These are phyloP conservation scores for Pseudopleuronectes americanus DNA, from an alignment of 2,797 vertebrate species.

Conservation along the genomic window DNA sequence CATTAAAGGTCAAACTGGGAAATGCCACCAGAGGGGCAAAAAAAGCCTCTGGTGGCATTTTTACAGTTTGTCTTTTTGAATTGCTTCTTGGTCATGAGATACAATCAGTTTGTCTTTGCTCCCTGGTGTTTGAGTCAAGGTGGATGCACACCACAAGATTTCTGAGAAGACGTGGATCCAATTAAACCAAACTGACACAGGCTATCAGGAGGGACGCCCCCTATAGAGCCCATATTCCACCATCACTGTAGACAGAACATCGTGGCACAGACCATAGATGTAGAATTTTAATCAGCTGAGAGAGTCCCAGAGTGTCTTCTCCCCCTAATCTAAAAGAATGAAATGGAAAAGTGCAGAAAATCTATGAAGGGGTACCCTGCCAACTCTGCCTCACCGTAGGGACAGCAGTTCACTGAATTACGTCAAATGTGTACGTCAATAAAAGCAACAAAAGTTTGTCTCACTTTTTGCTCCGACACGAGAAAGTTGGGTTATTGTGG, in stretches of 20 bases:
- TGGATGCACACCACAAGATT: constrained; percentile 38
- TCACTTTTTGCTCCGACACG: constrained; percentile 10
- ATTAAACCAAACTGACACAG: constrained; percentile 54
- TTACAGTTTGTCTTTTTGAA: constrained; percentile 5
- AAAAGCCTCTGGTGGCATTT: constrained; percentile 8
- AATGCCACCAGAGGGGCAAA: background rate
- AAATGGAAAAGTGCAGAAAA: constrained; percentile 32
- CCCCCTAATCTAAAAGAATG: constrained; percentile 24
- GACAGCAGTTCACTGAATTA: constrained; percentile 29
- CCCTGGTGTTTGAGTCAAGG: constrained; percentile 18
- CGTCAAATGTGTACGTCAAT: constrained; percentile 1
- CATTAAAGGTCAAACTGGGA: background rate
- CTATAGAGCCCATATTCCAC: constrained; percentile 23
- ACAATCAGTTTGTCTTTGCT: constrained; percentile 33
- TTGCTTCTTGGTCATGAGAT: constrained; percentile 15
- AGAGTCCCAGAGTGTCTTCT: constrained; percentile 20
- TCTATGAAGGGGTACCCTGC: constrained; percentile 7
- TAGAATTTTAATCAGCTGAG: constrained; percentile 50
- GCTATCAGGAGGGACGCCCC: constrained; percentile 29
- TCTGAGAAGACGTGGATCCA: constrained; percentile 58
- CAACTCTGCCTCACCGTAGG: constrained; percentile 1
- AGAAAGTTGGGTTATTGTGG: constrained; percentile 4
- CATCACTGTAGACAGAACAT: constrained; percentile 20
- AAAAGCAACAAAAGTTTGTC: constrained; percentile 10
- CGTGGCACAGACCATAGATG: constrained; percentile 32